phyloP scores from a whole-genome alignment of 1,140 invertebrate genomes.

The Theocolax elegans region DNA sequence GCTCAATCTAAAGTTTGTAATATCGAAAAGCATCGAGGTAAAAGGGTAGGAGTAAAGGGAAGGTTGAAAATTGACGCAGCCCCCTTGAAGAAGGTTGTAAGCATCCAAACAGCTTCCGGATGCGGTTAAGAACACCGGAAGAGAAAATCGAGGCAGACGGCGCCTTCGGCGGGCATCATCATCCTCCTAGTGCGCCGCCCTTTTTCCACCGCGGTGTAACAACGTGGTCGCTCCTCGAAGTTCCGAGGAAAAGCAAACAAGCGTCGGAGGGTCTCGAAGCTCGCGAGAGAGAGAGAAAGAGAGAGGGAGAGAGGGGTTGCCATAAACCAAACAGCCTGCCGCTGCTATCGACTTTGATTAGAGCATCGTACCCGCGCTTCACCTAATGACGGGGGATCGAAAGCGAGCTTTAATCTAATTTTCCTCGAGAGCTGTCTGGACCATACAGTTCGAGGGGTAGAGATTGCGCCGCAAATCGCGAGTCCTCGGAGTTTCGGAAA shows the following conservation, averaged over 20 bases:
- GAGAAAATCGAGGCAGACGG: not conserved
- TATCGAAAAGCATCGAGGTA: too few relatives aligned
- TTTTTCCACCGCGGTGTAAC: too few relatives aligned
- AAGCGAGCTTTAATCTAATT: slow-evolving; percentile 61
- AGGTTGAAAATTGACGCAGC: too few relatives aligned
- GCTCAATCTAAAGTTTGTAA: too few relatives aligned
- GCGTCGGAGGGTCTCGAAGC: slow-evolving; percentile 47
- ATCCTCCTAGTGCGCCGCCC: too few relatives aligned
- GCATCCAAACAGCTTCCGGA: too few relatives aligned
- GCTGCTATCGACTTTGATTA: slow-evolving; percentile 61
- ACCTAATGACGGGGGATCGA: slow-evolving; percentile 61
- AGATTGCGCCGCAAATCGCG: too few relatives aligned
- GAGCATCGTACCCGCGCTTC: slow-evolving; percentile 45
- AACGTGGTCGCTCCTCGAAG: not conserved
- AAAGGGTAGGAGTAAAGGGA: too few relatives aligned
- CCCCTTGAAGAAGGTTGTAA: too few relatives aligned
- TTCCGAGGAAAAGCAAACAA: slow-evolving; percentile 44
- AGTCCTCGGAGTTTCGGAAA: too few relatives aligned
- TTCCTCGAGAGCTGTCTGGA: slow-evolving; percentile 53
- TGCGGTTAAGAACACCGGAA: not conserved
- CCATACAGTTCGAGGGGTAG: not conserved
- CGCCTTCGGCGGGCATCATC: not conserved
- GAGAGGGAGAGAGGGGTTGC: slow-evolving; percentile 51
- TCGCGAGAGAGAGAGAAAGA: too few relatives aligned
- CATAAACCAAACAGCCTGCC: not conserved